Conservation (phyloP, 2,113 vertebrate genomes). For the human (Homo sapiens) region GRCh38 chr6:103338501-103339000, state of each 20-base stretch:
- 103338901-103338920: too few relatives aligned
- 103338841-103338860: too few relatives aligned
- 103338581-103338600: not conserved
- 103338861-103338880: too few relatives aligned
- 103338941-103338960: too few relatives aligned
- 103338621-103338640: not conserved
- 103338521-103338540: not conserved
- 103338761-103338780: too few relatives aligned
- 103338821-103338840: too few relatives aligned
- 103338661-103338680: not conserved
- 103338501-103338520: not conserved
- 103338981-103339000: too few relatives aligned
- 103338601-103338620: not conserved
- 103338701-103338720: not conserved
- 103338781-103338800: too few relatives aligned
- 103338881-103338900: too few relatives aligned
- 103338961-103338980: too few relatives aligned
- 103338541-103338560: not conserved
- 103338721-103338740: not conserved
- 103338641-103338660: not conserved
- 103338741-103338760: not conserved
- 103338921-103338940: too few relatives aligned
- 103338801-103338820: too few relatives aligned
- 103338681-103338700: not conserved
- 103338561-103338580: not conserved